Conservation (phyloP, 2,113 vertebrate species). For the Coracopsis vasa region DNA sequence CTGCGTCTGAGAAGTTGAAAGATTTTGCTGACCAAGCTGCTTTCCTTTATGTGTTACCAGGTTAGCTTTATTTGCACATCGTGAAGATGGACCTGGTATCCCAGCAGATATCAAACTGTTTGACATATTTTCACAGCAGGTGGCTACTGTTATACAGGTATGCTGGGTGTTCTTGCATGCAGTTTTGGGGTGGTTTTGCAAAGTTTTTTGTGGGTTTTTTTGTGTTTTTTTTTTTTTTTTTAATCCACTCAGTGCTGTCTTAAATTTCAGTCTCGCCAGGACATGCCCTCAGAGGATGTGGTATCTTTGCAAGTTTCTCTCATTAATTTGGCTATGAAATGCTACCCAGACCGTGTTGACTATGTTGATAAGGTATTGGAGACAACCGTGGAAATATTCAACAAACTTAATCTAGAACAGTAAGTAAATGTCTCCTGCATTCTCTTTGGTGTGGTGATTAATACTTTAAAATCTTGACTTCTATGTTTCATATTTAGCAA, state of each 20-base stretch:
- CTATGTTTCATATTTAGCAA: accelerated
- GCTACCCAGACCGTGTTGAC: constrained; percentile 97
- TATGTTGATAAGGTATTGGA: constrained; percentile 98
- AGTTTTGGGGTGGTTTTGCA: neutral
- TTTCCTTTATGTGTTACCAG: constrained; percentile 60
- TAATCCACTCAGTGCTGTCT: neutral
- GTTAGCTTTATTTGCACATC: constrained; percentile 95
- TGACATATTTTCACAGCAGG: constrained; percentile 99
- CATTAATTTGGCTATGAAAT: constrained; percentile 98
- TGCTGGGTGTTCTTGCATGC: neutral
- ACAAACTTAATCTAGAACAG: constrained; percentile 98
- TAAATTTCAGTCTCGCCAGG: constrained; percentile 89
- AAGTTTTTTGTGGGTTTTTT: neutral
- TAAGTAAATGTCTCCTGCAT: constrained; percentile 79
- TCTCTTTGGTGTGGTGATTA: neutral
- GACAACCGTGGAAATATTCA: constrained; percentile 98
- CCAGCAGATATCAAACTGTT: constrained; percentile 97
- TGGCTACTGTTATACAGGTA: constrained; percentile 98
- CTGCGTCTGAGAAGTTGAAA: neutral
- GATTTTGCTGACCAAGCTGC: neutral
- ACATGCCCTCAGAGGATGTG: constrained; percentile 98
- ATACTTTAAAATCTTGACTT: neutral
- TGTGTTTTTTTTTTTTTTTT: too few species aligned
- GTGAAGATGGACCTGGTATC: constrained; percentile 97
- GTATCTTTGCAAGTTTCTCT: constrained; percentile 98